Evolutionary conservation across 2,797 vertebrate species (phyloP).

Genomic region (Phalloptychus januarius): DNA sequence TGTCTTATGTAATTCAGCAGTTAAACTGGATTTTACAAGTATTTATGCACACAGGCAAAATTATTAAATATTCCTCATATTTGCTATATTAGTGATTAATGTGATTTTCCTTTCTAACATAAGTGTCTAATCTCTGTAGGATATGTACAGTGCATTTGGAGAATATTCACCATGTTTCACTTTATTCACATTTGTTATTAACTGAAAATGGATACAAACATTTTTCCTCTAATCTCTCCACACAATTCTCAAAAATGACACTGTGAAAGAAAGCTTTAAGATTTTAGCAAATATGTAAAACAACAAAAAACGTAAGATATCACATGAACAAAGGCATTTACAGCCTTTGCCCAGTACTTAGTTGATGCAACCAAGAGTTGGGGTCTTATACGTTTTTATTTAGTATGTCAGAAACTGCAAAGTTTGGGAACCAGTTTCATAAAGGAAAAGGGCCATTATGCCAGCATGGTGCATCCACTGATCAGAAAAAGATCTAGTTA

Average conservation of each 20-base stretch:
- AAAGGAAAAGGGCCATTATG: no score
- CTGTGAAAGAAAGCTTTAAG: not conserved
- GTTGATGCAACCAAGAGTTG: not conserved
- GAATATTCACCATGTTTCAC: not conserved
- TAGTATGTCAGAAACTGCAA: no score
- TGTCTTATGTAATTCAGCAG: not conserved
- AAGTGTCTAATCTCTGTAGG: not conserved
- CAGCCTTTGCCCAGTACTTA: not conserved
- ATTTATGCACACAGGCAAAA: not conserved
- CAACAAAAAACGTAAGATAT: not conserved
- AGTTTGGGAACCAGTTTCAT: not conserved
- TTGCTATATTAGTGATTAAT: not conserved
- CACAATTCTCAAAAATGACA: not conserved
- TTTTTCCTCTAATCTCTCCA: not conserved
- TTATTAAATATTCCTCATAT: not conserved
- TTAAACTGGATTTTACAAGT: not conserved
- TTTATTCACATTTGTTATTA: not conserved
- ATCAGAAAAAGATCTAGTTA: no score
- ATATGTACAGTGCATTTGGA: not conserved
- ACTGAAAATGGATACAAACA: not conserved
- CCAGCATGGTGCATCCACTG: no score
- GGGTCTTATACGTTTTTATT: no score
- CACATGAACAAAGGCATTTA: not conserved
- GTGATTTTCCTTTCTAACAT: not conserved
- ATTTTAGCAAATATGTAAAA: not conserved